Evolutionary conservation across 1,140 invertebrate species (phyloP), one percentile per base, ranked within the genome.

Genomic region (Diorhabda elongata): DNA sequence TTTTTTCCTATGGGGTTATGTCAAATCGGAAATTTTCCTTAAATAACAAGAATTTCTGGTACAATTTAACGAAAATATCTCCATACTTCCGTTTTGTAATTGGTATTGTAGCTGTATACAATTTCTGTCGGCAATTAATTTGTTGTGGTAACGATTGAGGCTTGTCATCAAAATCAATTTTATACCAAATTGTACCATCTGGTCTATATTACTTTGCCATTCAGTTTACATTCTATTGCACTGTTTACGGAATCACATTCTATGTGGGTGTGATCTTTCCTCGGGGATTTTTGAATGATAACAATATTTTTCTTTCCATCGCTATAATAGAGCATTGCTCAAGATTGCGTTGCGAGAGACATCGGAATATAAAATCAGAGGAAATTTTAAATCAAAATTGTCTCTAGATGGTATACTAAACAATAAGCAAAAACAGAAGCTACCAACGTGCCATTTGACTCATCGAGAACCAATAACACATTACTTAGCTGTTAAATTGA

Each of bases 191-290:
- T 43, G 42, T 52, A 52, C 47, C 47, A 8, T 6, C 47, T 3
- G 6, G 6, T 8, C 6, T 8, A 52, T 9, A 76, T 75, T 6
- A 44, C 41, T 70, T 60, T 72, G 41, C 65, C 52, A 69, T 73
- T 74, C 11, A 77, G 11, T 59, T 69, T 47, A 56, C 66, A 66
- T 69, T 80, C 78, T 52, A 79, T 78, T 2, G 57, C 61, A 6
- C 68, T n/a, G 69, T 82, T 79, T 8, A 80, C 73, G 4, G 69
- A 69, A 67, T 81, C 78, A 52, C 56, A 68, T 60, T 81, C 77
- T 78, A 80, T 81, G 64, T 80, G 75, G 3, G 78, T 79, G 65
- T 81, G 77, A 3, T 79, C 78, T 56, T 73, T 73, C 73, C 72
- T 69, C 44, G 73, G 60, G 67, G 68, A 76, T 70, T 72, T 74